Percentiles rank a stretch among this genome's conserved stretches.
Evolutionary conservation across 2,888 invertebrate species (phyloP).

Genomic region (Myopa tessellatipennis): DNA sequence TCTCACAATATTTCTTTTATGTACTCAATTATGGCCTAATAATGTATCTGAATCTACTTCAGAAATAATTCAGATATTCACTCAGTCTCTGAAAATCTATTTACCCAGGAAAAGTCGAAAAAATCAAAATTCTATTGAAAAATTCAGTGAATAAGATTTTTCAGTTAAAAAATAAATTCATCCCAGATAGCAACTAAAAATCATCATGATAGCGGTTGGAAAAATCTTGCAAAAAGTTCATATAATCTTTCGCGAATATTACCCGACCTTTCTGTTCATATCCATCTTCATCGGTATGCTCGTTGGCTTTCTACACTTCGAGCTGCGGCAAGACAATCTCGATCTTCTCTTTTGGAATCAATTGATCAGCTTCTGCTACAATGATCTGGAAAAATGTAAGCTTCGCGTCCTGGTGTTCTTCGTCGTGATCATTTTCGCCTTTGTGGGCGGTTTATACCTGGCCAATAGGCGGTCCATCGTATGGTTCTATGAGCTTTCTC

Average conservation of each 20-base stretch:
- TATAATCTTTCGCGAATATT: slow-evolving; percentile 50
- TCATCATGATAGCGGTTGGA: background rate
- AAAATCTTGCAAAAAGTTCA: slow-evolving; percentile 47
- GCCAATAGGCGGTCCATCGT: slow-evolving; percentile 50
- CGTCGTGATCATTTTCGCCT: slow-evolving; percentile 47
- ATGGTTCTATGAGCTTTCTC: slow-evolving; percentile 53
- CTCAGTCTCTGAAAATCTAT: too few species aligned
- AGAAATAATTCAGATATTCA: too few species aligned
- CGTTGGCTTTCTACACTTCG: slow-evolving; percentile 53
- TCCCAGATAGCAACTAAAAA: too few species aligned
- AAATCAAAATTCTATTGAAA: too few species aligned
- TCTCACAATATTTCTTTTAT: too few species aligned
- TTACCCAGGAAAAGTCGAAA: too few species aligned
- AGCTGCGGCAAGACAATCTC: slow-evolving; percentile 51
- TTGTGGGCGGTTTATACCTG: slow-evolving; percentile 49
- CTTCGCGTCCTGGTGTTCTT: slow-evolving; percentile 49
- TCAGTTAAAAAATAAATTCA: too few species aligned
- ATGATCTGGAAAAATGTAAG: slow-evolving; percentile 49
- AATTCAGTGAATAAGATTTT: too few species aligned
- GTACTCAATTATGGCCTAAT: too few species aligned
- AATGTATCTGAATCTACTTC: too few species aligned
- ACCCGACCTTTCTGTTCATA: slow-evolving; percentile 48
- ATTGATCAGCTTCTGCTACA: slow-evolving; percentile 44
- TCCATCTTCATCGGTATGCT: slow-evolving; percentile 45
- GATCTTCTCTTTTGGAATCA: slow-evolving; percentile 53